Conservation (phyloP, 2,113 vertebrate species). For the Chloroceryle aenea region DNA sequence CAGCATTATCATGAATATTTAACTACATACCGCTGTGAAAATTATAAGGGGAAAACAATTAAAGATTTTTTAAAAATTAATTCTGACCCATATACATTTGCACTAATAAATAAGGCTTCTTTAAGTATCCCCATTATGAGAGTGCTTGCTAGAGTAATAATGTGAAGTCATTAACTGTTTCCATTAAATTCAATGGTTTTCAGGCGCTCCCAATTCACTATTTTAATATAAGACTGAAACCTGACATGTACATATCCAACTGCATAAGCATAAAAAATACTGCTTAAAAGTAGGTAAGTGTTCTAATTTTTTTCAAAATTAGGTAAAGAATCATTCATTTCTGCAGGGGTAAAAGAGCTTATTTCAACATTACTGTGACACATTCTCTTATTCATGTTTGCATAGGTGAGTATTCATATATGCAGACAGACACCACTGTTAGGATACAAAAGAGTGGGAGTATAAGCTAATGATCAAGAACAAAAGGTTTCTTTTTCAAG, state of each 20-base stretch:
- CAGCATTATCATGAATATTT: slow-evolving; percentile 81
- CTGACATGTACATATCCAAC: not conserved
- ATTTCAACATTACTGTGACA: not conserved
- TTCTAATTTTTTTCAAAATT: not conserved
- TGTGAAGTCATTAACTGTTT: slow-evolving; percentile 72
- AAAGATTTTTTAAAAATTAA: slow-evolving; percentile 81
- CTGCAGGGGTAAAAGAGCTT: not conserved
- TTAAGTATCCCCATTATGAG: slow-evolving; percentile 73
- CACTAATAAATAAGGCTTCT: slow-evolving; percentile 82
- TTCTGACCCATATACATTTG: slow-evolving; percentile 83
- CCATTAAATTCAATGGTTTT: slow-evolving; percentile 72
- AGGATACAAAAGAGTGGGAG: not conserved
- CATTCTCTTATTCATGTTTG: not conserved
- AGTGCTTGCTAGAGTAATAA: slow-evolving; percentile 66
- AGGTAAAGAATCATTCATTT: not conserved
- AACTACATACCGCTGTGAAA: slow-evolving; percentile 79
- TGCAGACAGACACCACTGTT: not conserved
- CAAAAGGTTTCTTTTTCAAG: not conserved
- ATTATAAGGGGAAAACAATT: slow-evolving; percentile 82
- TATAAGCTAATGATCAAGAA: not conserved
- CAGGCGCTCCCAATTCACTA: slow-evolving; percentile 67
- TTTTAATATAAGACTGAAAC: slow-evolving; percentile 63
- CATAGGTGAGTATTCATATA: not conserved
- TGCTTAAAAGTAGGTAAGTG: not conserved
- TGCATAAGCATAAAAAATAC: not conserved